Percentiles rank a stretch among this genome's conserved stretches.
Evolutionary conservation across 1,140 invertebrate species (phyloP).

Genomic region (Sipha flava): DNA sequence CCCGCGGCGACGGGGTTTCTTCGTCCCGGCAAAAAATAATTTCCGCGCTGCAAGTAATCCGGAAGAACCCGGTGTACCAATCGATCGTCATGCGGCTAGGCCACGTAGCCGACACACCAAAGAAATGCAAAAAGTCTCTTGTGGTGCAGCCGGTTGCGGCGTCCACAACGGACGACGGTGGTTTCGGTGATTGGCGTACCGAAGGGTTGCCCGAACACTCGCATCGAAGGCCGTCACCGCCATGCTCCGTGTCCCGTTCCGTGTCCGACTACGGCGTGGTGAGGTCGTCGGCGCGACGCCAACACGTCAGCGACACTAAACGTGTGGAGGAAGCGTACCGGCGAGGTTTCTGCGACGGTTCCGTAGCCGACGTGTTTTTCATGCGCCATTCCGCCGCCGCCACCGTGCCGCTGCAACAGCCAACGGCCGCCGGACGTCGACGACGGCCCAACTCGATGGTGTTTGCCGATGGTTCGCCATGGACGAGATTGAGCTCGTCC

Average conservation of each 20-base stretch:
- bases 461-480: background rate
- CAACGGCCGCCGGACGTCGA: background rate
- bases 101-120: slow-evolving; percentile 12
- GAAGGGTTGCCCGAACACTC: slow-evolving; percentile 37
- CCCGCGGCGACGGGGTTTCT: background rate
- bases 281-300: background rate
- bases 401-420: background rate
- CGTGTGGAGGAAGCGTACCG: slow-evolving; percentile 15
- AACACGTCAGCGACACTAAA: background rate
- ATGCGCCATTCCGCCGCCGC: background rate
- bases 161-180: slow-evolving; percentile 17
- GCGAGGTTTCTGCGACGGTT: slow-evolving; percentile 15
- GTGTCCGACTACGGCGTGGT: background rate
- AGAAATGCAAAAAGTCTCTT: background rate
- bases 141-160: background rate
- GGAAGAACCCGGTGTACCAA: slow-evolving; percentile 44
- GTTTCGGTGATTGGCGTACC: slow-evolving; percentile 35
- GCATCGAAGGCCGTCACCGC: slow-evolving; percentile 40
- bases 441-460: background rate
- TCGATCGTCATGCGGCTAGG: slow-evolving; percentile 44
- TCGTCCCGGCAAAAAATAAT: slow-evolving; percentile 44
- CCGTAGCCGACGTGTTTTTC: background rate
- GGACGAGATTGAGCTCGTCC: slow-evolving; percentile 18
- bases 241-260: background rate
- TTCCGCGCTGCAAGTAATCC: slow-evolving; percentile 44